A percentile compares a stretch with the other conserved stretches of the same genome.
Evolutionary conservation across 2,888 invertebrate species (phyloP).

Genomic region (Eupithecia dodoneata): DNA sequence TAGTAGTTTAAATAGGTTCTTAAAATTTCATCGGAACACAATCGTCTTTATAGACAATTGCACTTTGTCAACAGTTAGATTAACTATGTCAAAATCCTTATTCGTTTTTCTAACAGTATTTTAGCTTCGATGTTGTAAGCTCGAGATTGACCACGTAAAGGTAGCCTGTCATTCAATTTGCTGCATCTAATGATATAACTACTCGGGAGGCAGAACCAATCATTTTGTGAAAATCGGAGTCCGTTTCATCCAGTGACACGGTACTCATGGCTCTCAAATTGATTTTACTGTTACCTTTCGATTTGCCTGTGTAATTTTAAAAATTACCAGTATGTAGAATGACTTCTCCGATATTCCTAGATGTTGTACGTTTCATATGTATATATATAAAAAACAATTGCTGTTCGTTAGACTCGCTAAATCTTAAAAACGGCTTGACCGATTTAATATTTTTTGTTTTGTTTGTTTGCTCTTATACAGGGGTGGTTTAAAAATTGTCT

Average conservation of each 20-base stretch:
- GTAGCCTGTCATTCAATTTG: constrained; percentile 21
- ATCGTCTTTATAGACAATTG: no score
- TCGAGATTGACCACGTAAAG: constrained; percentile 26
- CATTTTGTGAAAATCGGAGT: constrained; percentile 31
- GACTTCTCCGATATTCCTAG: background rate
- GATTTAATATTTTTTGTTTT: no score
- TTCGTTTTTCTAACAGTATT: background rate
- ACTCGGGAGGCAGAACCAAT: constrained; percentile 33
- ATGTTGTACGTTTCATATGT: background rate
- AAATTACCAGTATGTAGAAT: background rate
- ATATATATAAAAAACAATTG: no score
- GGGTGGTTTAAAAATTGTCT: no score
- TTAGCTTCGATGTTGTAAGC: background rate
- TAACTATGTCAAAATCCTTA: background rate
- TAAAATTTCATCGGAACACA: background rate
- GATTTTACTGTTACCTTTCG: constrained; percentile 20
- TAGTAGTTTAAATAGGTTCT: background rate
- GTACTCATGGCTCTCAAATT: constrained; percentile 24
- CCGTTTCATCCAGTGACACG: constrained; percentile 32
- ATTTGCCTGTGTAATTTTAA: constrained; percentile 1
- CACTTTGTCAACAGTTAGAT: background rate
- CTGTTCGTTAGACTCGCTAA: no score
- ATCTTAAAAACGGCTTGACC: no score
- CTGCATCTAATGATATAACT: constrained; percentile 28
- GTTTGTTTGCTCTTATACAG: no score